Evolutionary conservation across 2,888 invertebrate genomes (phyloP).

Genomic region (Agrochola circellaris): DNA sequence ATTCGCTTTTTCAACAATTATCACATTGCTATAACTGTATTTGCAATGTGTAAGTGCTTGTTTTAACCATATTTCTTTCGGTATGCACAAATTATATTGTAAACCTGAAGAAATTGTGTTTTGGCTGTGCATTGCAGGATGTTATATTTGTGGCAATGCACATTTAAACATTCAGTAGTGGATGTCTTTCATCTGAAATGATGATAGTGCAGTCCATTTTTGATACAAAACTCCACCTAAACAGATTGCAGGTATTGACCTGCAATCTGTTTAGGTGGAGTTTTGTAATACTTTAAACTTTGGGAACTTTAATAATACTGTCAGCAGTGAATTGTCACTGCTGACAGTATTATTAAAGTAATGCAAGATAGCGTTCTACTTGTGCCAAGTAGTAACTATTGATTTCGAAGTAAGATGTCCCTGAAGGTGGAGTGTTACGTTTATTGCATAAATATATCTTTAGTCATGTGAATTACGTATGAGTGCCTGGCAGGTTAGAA

Average conservation of each 20-base stretch:
- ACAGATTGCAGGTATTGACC: background rate
- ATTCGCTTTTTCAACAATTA: constrained; percentile 34
- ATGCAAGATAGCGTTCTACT: constrained; percentile 2
- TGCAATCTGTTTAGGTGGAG: no score
- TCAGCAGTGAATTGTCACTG: background rate
- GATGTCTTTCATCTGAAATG: no score
- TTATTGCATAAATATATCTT: constrained; percentile 4
- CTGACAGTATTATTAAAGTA: background rate
- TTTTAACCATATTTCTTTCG: background rate
- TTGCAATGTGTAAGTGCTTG: constrained; percentile 18
- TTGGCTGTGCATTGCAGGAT: background rate
- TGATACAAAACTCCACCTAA: background rate
- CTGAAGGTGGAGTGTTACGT: constrained; percentile 29
- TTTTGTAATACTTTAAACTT: no score
- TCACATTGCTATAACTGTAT: constrained; percentile 39
- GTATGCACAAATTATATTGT: background rate
- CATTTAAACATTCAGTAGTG: no score
- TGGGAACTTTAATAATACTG: background rate
- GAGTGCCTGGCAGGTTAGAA: background rate
- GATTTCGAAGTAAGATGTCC: constrained; percentile 21
- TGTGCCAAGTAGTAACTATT: constrained; percentile 10
- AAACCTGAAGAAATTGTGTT: background rate
- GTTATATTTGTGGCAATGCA: background rate
- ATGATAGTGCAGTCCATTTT: background rate
- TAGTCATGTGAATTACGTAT: constrained; percentile 5